These are phyloP conservation scores for Nycticryphes semicollaris DNA, from an alignment of 2,113 vertebrate genomes.

Conservation along the genomic window DNA sequence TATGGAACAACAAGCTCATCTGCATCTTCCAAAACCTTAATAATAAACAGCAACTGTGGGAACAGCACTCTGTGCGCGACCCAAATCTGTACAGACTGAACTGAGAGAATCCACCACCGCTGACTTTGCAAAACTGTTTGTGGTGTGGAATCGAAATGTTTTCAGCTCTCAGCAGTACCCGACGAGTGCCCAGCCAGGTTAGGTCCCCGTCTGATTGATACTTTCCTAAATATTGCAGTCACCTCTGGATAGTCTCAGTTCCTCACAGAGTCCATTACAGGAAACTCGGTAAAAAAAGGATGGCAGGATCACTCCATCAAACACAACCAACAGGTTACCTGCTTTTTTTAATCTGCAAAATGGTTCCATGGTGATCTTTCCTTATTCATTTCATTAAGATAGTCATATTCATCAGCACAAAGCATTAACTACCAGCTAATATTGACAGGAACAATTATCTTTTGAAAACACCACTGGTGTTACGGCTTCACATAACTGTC, in stretches of 20 bases:
- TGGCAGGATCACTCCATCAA: neutral
- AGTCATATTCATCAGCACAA: neutral
- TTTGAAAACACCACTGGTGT: neutral
- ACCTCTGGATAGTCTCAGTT: neutral
- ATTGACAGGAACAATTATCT: neutral
- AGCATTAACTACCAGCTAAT: neutral
- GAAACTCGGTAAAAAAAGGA: neutral
- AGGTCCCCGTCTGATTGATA: neutral
- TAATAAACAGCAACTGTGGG: neutral
- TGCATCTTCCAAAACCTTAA: neutral
- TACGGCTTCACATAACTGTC: neutral
- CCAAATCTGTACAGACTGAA: neutral
- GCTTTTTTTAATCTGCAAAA: neutral
- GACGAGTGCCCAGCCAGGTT: rapidly evolving
- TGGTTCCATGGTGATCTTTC: neutral
- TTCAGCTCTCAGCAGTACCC: neutral
- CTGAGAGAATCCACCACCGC: neutral
- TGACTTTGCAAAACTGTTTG: neutral
- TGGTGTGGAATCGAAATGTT: neutral
- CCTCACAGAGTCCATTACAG: neutral
- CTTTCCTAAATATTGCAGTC: neutral
- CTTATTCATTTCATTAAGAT: neutral
- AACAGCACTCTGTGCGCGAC: neutral
- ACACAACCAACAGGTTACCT: neutral
- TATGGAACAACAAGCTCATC: neutral